A percentile compares a stretch with the other conserved stretches of the same genome.
phyloP scores from a whole-genome alignment of 1,140 invertebrate genomes.

The Choristoneura fumiferana region DNA sequence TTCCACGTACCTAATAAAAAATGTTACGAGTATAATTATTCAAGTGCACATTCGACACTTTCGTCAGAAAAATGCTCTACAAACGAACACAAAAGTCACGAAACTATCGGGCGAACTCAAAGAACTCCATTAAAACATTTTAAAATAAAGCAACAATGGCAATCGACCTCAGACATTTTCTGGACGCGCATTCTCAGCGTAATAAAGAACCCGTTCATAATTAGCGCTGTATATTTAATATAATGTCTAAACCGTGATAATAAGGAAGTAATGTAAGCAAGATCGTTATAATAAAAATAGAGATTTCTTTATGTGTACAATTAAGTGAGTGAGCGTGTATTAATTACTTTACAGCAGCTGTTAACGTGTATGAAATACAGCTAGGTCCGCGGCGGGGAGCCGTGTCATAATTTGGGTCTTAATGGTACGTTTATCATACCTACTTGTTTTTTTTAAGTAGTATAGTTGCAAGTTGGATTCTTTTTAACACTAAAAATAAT shows the following conservation, averaged over 20 bases:
- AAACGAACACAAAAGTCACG: no score
- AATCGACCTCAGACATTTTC: slow-evolving; percentile 57
- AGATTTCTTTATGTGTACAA: slow-evolving; percentile 65
- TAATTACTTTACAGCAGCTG: slow-evolving; percentile 56
- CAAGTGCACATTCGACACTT: no score
- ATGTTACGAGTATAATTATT: no score
- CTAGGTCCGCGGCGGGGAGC: slow-evolving; percentile 37
- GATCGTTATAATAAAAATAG: slow-evolving; percentile 64
- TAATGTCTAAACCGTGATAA: slow-evolving; percentile 63
- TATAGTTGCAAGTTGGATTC: neutral
- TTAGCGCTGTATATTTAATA: slow-evolving; percentile 66
- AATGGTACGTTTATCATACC: slow-evolving; percentile 20
- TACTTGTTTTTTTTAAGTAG: slow-evolving; percentile 3
- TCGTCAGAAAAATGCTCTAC: no score
- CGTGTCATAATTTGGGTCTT: slow-evolving; percentile 33
- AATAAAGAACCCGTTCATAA: slow-evolving; percentile 62
- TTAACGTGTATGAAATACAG: slow-evolving; percentile 51
- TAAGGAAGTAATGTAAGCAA: slow-evolving; percentile 67
- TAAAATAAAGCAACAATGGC: slow-evolving; percentile 54
- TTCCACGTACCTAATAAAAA: no score
- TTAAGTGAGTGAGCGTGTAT: slow-evolving; percentile 56
- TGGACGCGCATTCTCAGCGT: slow-evolving; percentile 46
- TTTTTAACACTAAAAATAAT: no score
- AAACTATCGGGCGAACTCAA: neutral
- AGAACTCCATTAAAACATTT: slow-evolving; percentile 30